Percentiles rank a stretch among this genome's conserved stretches.
Evolutionary conservation across 2,797 vertebrate species (phyloP).

Genomic region (Pipistrellus pipistrellus): DNA sequence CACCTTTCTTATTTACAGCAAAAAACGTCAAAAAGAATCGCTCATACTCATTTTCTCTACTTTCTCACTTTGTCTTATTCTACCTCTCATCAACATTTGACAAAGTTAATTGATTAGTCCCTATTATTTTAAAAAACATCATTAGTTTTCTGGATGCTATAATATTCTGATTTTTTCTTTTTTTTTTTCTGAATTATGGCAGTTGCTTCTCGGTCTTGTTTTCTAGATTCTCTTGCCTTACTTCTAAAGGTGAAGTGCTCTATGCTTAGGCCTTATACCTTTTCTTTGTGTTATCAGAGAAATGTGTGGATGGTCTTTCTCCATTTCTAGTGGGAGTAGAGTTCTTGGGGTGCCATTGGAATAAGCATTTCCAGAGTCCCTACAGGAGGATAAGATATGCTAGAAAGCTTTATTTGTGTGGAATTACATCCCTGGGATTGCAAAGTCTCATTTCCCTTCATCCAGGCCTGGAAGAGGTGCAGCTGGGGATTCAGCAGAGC

Average conservation of each 20-base stretch:
- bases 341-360: too few species aligned
- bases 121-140: neutral
- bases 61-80: neutral
- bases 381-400: too few species aligned
- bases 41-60: neutral
- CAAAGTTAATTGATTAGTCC: neutral
- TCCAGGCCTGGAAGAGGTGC: too few species aligned
- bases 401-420: too few species aligned
- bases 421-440: too few species aligned
- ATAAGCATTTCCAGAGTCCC: too few species aligned
- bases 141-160: neutral
- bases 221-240: neutral
- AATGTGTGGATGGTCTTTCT: too few species aligned
- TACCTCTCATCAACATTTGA: neutral
- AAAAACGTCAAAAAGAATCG: conserved; percentile 17
- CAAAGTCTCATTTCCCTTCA: too few species aligned
- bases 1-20: neutral
- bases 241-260: neutral
- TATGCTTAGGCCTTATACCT: neutral
- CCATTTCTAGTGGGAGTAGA: too few species aligned
- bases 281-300: neutral
- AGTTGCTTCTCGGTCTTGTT: neutral
- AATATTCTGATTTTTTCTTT: neutral
- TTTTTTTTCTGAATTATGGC: neutral
- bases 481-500: too few species aligned